Evolutionary conservation across 2,888 invertebrate species (phyloP), one percentile per base, ranked within the genome.

Genomic region (Siphonodentalium dalli): DNA sequence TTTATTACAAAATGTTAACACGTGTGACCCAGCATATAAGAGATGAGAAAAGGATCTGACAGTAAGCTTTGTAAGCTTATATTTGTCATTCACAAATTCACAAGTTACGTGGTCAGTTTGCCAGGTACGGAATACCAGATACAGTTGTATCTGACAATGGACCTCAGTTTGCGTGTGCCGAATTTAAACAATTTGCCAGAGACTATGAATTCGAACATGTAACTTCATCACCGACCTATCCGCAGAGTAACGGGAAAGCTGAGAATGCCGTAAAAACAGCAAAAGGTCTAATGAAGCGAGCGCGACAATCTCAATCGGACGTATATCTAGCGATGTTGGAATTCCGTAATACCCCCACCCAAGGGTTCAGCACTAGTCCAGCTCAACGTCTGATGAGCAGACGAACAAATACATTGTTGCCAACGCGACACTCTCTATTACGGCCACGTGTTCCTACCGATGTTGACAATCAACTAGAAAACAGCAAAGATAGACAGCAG

Each of bases 281-380:
- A 1, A 63, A 65, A 28, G 34, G 50, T 18, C 34, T 56, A 2
- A 46, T 58, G 49, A 33, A 41, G 26, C 54, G 50, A 29, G 54
- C 50, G 2, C 42, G 41, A 39, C 39, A 39, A 3, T 21, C 41
- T 7, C 31, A 51, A 11, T 20, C 41, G 18, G 55, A 57, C 37
- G 56, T 53, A 3, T 59, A 55, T 48, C 42, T 57, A 2, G 50
- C 59, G 2, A 34, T 59, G 20, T 43, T 63, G 15, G 57, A 65
- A 23, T 61, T 61, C 33, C 29, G 59, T 9, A 61, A 63, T 40
- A 59, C 55, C 21, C 63, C 59, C 3, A 40, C 62, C 0, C 56
- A 60, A 15, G 54, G 60, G 38, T 54, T 47, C 4, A 48, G 42
- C 13, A n/a, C n/a, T n/a, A 57, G 54, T 35, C 57, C 63, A 9